Base-by-base conservation (phyloP, 2,113 vertebrate genomes). In the Entelurus aequoreus region DNA sequence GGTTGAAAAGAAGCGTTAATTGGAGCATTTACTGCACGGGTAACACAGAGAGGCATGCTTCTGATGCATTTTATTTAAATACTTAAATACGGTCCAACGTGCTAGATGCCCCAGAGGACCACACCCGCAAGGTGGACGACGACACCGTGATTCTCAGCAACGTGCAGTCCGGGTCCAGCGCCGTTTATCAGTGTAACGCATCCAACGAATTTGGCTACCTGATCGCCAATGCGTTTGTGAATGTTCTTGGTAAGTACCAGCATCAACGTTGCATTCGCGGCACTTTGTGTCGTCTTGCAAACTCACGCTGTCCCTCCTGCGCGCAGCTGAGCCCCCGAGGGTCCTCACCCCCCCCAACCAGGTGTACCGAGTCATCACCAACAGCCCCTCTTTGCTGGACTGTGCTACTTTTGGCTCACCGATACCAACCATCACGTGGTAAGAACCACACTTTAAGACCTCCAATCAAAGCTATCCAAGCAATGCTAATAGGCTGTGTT, bases 161-260 rank as follows among this genome's bases (percentile, higher is more conserved):
- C 0, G 95, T 98, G 42, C 93, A 93, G 78, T 90, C 93, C 47
- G 92, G 93, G 1, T 94, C 94, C 70, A 98, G 95, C 62, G 91
- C 94, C 0, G 96, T 99, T 12, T 99, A 95, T 79, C 97, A 99
- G 67, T 99, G 97, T 79, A 97, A 97, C 28, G 93, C 93, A 21
- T 96, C 97, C 63, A 99, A 99, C 69, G 92, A 97, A 60, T 97
- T 94, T 60, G 97, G 96, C 71, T 99, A 98, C 80, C 83, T 98
- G 72, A 65, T 99, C 68, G 92, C 93, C 60, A 99, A 99, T 0
- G 94, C 95, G 15, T 99, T 99, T 85, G 93, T 98, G 54, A 99
- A 91, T 62, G 93, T 99, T 63, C 86, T 99, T 4, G 95, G 97
- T 98, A 88, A 93, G 94, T 72, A 44, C 2, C 50, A 58, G 7